Evolutionary conservation across 2,888 invertebrate genomes (phyloP).

Genomic region (Ophonus ardosiacus): DNA sequence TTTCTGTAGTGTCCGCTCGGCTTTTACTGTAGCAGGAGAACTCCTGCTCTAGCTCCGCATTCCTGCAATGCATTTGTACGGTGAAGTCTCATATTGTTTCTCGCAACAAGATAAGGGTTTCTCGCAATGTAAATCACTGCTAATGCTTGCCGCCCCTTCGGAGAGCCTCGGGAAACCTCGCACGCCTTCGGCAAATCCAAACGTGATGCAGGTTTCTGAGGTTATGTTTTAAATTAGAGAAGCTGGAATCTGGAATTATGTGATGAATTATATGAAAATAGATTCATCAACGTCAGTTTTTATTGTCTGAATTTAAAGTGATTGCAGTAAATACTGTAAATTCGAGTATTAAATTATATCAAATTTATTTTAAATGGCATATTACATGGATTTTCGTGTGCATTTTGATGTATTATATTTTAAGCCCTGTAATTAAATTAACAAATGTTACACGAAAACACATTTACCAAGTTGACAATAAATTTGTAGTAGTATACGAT

Average conservation of each 20-base stretch:
- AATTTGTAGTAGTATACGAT: no score
- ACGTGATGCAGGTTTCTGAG: not conserved
- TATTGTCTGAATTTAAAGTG: not conserved
- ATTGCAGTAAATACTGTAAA: not conserved
- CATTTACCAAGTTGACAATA: no score
- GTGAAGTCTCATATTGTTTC: constrained; percentile 62
- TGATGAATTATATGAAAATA: not conserved
- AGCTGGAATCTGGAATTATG: not conserved
- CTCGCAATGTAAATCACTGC: constrained; percentile 63
- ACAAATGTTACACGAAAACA: no score
- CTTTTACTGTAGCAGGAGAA: not conserved
- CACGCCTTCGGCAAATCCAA: not conserved
- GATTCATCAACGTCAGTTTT: not conserved
- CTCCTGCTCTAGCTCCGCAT: not conserved
- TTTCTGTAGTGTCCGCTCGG: constrained; percentile 12
- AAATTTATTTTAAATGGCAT: not conserved
- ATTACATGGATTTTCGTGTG: not conserved
- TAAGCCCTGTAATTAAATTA: no score
- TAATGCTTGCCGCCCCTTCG: constrained; percentile 54
- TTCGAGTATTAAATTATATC: not conserved
- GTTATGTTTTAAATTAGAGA: not conserved
- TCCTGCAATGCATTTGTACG: constrained; percentile 54
- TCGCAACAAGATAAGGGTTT: constrained; percentile 64
- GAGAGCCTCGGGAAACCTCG: not conserved
- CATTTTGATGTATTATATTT: not conserved